Evolutionary conservation across 2,888 invertebrate species (phyloP).

Genomic region (Himalopsyche japonica): DNA sequence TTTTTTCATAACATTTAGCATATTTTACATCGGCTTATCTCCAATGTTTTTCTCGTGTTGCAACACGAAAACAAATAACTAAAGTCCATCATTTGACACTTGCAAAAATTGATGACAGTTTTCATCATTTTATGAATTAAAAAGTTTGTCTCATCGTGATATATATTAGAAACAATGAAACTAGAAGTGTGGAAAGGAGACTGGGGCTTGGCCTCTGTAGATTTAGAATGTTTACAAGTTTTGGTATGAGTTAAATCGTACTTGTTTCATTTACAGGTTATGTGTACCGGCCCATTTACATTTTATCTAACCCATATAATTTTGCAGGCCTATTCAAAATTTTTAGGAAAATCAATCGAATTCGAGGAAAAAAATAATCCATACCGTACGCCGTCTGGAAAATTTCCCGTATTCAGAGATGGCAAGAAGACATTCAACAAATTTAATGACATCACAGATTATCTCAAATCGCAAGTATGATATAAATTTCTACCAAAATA

Average conservation of each 20-base stretch:
- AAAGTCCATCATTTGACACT: no score
- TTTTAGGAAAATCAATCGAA: conserved; percentile 75
- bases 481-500: neutral
- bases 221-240: conserved; percentile 79
- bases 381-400: conserved; percentile 72
- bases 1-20: no score
- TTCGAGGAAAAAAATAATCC: conserved; percentile 72
- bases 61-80: no score
- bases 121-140: neutral
- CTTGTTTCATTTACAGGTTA: conserved; percentile 34
- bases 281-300: conserved; percentile 5
- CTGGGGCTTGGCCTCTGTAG: conserved; percentile 85
- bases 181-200: conserved; percentile 75
- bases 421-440: conserved; percentile 63
- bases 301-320: conserved; percentile 33
- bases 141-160: neutral
- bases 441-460: conserved; percentile 69
- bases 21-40: no score
- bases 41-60: no score
- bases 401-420: conserved; percentile 69
- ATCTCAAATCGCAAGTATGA: conserved; percentile 68
- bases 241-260: conserved; percentile 64
- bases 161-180: conserved; percentile 12
- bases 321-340: conserved; percentile 68
- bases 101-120: neutral